phyloP scores from a whole-genome alignment of 2,888 invertebrate genomes.

The Mechanitis mazaeus region DNA sequence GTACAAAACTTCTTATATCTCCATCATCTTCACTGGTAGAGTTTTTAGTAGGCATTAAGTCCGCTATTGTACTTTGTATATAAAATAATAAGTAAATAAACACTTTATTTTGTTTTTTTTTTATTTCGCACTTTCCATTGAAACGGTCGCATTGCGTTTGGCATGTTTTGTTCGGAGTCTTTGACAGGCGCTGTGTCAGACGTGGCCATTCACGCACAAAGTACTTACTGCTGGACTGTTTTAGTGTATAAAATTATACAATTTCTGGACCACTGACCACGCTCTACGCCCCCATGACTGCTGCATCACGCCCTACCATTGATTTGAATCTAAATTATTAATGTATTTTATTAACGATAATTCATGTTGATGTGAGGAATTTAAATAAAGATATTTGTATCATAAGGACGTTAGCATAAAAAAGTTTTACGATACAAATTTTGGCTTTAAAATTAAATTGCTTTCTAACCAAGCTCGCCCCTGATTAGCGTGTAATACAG shows the following conservation, averaged over 20 bases:
- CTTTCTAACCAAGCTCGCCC: slow-evolving; percentile 3
- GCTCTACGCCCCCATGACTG: slow-evolving; percentile 30
- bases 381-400: background rate
- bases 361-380: background rate
- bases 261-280: slow-evolving; percentile 61
- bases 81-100: slow-evolving; percentile 24
- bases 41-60: no score
- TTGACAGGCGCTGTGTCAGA: slow-evolving; percentile 57
- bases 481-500: slow-evolving; percentile 5
- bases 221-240: slow-evolving; percentile 51
- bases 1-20: no score
- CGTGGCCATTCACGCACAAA: slow-evolving; percentile 55
- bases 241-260: slow-evolving; percentile 65
- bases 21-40: no score
- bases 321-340: slow-evolving; percentile 1
- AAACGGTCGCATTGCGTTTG: slow-evolving; percentile 59
- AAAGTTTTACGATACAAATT: background rate
- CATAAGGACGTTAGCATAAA: background rate
- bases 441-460: background rate
- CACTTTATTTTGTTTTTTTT: slow-evolving; percentile 49
- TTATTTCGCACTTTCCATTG: slow-evolving; percentile 56
- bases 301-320: slow-evolving; percentile 43
- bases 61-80: no score
- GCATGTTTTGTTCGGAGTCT: slow-evolving; percentile 67
- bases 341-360: slow-evolving; percentile 2